Base-by-base conservation (phyloP, 2,888 invertebrate genomes). In the Isoperla grammatica region DNA sequence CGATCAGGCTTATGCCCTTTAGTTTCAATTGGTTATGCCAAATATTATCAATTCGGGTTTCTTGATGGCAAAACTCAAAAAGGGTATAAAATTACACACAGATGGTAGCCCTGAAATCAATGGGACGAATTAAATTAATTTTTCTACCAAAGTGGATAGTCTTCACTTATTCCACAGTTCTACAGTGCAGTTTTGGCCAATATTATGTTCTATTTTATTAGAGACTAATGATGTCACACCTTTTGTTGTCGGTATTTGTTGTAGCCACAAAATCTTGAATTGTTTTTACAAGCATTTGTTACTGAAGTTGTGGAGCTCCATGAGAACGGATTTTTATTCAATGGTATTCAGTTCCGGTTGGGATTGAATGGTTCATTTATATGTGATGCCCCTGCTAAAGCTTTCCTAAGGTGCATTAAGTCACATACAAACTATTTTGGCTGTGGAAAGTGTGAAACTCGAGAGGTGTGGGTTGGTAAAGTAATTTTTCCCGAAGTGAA, bases 191-290 rank as follows among this genome's bases (percentile, higher is more conserved):
- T 56, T 66, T 56, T 66, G 65, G 66, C 65, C 66, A 2, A 61
- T 64, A 45, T 50, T 66, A 37, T 43, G 57, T 1, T 9, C 13
- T 11, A 2, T 62, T n/a, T 42, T 61, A 74, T 74, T 43, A 23
- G 45, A 58, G 11, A 22, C 37, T 12, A 4, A 15, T 15, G 45
- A 53, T 12, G n/a, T 6, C 0, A 29, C 6, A n/a, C 56, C 59
- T 2, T 59, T 61, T 39, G 20, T 61, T 1, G 42, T 59, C 22
- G 61, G 49, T 11, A 5, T 63, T 8, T 64, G 43, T 62, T 53
- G 48, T 58, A 64, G 65, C 9, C 20, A 15, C 42, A 61, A 13
- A 64, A 54, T 60, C 49, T 63, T 13, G 2, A 23, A 20, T n/a
- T 53, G 1, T 62, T 64, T 50, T 42, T 63, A 9, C 20, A 54